Percentiles rank a stretch among this genome's conserved stretches.
Conservation (phyloP, 2,888 invertebrate species). For the Omphaloscelis lunosa region DNA sequence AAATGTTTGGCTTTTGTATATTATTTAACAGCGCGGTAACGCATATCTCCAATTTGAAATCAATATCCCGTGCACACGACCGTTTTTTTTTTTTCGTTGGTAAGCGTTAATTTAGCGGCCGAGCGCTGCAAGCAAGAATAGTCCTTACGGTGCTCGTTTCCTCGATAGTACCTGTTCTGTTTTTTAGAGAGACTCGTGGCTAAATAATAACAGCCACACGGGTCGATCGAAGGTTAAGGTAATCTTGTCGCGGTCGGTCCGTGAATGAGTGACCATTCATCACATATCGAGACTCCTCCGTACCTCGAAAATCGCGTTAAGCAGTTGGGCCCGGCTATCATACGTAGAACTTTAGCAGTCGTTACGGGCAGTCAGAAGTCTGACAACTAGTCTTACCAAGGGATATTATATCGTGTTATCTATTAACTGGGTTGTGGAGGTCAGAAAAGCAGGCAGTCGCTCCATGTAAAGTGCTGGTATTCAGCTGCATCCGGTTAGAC, state of each 20-base stretch:
- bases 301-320: neutral
- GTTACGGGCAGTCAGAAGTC: neutral
- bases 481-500: neutral
- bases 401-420: neutral
- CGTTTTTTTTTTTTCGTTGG: too few species aligned
- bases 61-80: too few species aligned
- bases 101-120: too few species aligned
- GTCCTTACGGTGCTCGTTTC: too few species aligned
- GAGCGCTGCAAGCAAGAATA: too few species aligned
- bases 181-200: neutral
- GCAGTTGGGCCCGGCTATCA: neutral
- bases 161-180: too few species aligned
- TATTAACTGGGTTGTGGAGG: neutral
- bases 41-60: too few species aligned
- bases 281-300: neutral
- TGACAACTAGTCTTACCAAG: neutral
- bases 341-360: neutral
- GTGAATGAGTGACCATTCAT: neutral
- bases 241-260: neutral
- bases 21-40: neutral
- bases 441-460: neutral
- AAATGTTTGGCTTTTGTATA: neutral
- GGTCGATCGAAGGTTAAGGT: neutral
- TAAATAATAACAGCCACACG: neutral
- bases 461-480: neutral